Evolutionary conservation across 2,797 vertebrate genomes (phyloP), one percentile per base, ranked within the genome.

Genomic region (Microhierax caerulescens): DNA sequence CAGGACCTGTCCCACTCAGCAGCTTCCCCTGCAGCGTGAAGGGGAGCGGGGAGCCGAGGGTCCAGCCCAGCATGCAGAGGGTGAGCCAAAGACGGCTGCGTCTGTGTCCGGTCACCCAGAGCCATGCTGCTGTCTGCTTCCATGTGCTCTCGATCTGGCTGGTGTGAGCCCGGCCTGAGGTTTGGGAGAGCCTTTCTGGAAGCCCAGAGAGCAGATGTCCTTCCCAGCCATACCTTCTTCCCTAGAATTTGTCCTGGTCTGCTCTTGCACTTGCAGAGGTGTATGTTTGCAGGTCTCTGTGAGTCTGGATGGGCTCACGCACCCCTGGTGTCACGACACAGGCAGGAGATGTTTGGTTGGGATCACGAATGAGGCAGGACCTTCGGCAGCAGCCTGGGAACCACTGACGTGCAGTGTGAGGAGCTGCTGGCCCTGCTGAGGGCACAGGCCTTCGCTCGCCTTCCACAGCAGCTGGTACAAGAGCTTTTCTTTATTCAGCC

Each of bases 281-380:
- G 10, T 5, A 13, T 5, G 11, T 80, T 50, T 74, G 47, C 30
- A 51, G 37, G 39, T 67, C 41, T 24, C 13, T 1, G 0, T 9
- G 56, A 24, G 45, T 10, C 56, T 27, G 30, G 36, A 10, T 32
- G 28, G 10, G 5, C 18, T 79, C 1, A 0, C 4, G 30, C 5
- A 11, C 43, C 51, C 48, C 39, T 5, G 5, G 16, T 47, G 41
- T 51, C 51, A 51, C n/a, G 0, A 0, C 10, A 8, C 27, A 36
- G 60, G 47, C 64, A 61, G 39, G 51, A 59, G 27, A 4, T 43
- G n/a, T 48, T 80, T 59, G 65, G 21, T 15, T 34, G 50, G 50
- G 36, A 30, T 54, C 27, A 5, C 63, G 43, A 56, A 11, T 47
- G 18, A 54, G 25, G 47, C 63, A 50, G 67, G 25, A 8, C 19